Evolutionary conservation across 2,888 invertebrate species (phyloP).

Genomic region (Phorcus lineatus): DNA sequence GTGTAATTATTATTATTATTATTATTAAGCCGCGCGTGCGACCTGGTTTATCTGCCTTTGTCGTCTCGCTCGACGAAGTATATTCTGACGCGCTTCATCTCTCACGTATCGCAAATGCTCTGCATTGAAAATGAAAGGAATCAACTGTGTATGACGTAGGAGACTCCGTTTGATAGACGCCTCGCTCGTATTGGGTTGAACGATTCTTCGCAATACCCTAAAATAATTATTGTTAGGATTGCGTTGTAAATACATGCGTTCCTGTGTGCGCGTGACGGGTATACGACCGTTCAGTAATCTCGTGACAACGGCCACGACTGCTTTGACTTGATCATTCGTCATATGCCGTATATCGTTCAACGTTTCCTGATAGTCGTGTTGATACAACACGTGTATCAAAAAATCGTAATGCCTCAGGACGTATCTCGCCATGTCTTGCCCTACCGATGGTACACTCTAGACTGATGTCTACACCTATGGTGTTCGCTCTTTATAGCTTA

Average conservation of each 20-base stretch:
- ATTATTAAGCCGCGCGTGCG: background rate
- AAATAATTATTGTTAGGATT: background rate
- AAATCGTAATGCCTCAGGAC: background rate
- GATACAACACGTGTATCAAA: background rate
- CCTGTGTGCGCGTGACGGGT: background rate
- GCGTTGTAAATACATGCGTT: background rate
- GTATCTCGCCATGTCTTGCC: background rate
- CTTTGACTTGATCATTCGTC: background rate
- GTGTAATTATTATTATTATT: too few relatives aligned
- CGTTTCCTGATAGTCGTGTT: background rate
- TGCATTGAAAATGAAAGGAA: background rate
- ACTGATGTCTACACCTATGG: background rate
- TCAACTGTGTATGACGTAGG: background rate
- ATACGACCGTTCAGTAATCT: background rate
- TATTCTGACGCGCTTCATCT: background rate
- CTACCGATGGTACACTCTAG: background rate
- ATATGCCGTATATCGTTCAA: background rate
- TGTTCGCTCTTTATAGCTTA: background rate
- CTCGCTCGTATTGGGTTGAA: background rate
- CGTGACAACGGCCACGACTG: background rate
- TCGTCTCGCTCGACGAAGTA: background rate
- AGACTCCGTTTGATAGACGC: background rate
- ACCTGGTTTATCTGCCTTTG: background rate
- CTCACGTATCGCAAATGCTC: background rate
- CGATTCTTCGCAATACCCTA: background rate